Evolutionary conservation across 1,140 invertebrate genomes (phyloP), one percentile per base, ranked within the genome.

Genomic region (Pogonognathellus flavescens): DNA sequence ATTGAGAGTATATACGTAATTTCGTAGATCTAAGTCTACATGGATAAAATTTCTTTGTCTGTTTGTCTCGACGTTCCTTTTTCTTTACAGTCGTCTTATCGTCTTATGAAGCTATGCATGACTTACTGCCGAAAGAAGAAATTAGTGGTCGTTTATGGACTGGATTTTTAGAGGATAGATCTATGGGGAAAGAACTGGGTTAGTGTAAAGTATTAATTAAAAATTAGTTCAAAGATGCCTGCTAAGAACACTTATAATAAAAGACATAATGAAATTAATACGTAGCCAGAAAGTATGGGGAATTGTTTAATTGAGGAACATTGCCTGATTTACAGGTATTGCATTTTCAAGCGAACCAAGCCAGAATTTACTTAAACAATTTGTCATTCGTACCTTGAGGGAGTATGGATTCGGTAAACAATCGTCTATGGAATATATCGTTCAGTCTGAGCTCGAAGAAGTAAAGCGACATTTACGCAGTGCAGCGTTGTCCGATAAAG

Each of bases 351-450:
- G 57, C 53, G 86, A 80, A 14, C 49, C 85, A 55, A 49, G 53
- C 9, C 85, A 85, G 53, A 14, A 66, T 22, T 59, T 50, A 0
- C 53, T 88, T 2, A 85, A 85, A 55, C 57, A 57, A n/a, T 88
- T 88, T 31, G 62, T 66, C 9, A 66, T 87, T 5, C 57, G 60
- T 50, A 83, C 53, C 16, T 62, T 88, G 22, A 50, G 72, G n/a
- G 83, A 87, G 31, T 88, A 87, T 86, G 87, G 87, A n/a, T 88
- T 88, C 80, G 87, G 87, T 18, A 87, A 86, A 41, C 41, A 55
- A 55, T n/a, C 53, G 1, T 84, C 84, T 7, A 88, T 88, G 87
- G 86, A 87, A 41, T 82, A 76, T 4, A 84, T 82, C 11, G 76
- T 88, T 1, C 41, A 84, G 14, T 7, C 62, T 11, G 87, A 88